Conservation (phyloP, 1,140 invertebrate genomes). For the Caenorhabditis remanei region DNA sequence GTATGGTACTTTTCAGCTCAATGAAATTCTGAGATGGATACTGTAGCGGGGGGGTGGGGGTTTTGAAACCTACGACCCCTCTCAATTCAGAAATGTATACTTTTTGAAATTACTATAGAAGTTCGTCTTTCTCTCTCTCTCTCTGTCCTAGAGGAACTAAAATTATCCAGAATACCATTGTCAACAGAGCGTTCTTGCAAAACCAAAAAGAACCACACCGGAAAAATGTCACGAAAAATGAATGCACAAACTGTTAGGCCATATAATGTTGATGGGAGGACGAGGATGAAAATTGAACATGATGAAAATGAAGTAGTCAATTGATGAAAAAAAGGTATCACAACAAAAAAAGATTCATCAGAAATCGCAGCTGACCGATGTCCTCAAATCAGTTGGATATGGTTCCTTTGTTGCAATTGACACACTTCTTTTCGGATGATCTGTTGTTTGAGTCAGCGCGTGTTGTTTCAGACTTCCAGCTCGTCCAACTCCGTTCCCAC, state of each 20-base stretch:
- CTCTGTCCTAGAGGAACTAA: background rate
- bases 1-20: background rate
- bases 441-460: constrained; percentile 57
- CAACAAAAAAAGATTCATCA: constrained; percentile 42
- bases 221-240: background rate
- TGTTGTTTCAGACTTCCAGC: constrained; percentile 57
- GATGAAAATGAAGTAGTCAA: background rate
- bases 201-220: constrained; percentile 9
- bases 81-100: too few relatives aligned
- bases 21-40: background rate
- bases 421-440: constrained; percentile 57
- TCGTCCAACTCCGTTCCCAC: constrained; percentile 35
- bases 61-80: too few relatives aligned
- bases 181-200: background rate
- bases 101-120: too few relatives aligned
- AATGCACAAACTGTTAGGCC: constrained; percentile 28
- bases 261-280: background rate
- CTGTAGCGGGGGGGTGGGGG: too few relatives aligned
- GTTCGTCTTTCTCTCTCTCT: too few relatives aligned
- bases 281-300: background rate
- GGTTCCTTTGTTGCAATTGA: constrained; percentile 26
- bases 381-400: constrained; percentile 56
- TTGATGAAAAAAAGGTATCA: constrained; percentile 1
- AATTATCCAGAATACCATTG: background rate
- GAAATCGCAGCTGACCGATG: constrained; percentile 69